phyloP scores from a whole-genome alignment of 2,113 vertebrate species.

The Manacus vitellinus region DNA sequence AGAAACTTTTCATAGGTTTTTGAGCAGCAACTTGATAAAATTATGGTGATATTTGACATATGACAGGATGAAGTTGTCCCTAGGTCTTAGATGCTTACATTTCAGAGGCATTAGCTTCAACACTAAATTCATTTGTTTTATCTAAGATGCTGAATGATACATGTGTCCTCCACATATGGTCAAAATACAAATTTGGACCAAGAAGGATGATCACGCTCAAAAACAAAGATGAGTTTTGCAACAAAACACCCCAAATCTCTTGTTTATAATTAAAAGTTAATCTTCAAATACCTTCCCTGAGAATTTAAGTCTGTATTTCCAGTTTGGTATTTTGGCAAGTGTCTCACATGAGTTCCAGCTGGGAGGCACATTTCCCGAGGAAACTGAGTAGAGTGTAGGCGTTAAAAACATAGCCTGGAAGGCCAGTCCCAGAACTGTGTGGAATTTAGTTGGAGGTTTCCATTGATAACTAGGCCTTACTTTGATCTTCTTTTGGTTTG shows the following conservation, averaged over 20 bases:
- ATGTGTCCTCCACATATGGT: not conserved
- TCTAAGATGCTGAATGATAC: not conserved
- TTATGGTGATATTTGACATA: not conserved
- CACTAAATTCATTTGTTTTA: not conserved
- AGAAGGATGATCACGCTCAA: not conserved
- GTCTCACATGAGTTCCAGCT: not conserved
- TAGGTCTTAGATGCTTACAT: not conserved
- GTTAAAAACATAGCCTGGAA: not conserved
- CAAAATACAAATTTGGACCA: not conserved
- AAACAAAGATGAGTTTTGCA: not conserved
- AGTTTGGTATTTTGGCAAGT: not conserved
- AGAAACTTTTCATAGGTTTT: not conserved
- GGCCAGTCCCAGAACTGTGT: not conserved
- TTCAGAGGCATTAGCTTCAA: not conserved
- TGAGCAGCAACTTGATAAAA: not conserved
- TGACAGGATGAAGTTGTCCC: not conserved
- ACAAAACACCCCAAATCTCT: not conserved
- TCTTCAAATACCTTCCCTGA: not conserved
- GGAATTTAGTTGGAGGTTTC: not conserved
- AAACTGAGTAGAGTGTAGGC: not conserved
- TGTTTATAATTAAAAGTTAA: not conserved
- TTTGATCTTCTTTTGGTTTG: not conserved
- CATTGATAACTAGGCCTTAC: not conserved
- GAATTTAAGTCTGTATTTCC: not conserved
- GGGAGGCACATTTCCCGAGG: not conserved